Evolutionary conservation across 2,113 vertebrate genomes (phyloP).

Genomic region (Microcebus tavaratra): DNA sequence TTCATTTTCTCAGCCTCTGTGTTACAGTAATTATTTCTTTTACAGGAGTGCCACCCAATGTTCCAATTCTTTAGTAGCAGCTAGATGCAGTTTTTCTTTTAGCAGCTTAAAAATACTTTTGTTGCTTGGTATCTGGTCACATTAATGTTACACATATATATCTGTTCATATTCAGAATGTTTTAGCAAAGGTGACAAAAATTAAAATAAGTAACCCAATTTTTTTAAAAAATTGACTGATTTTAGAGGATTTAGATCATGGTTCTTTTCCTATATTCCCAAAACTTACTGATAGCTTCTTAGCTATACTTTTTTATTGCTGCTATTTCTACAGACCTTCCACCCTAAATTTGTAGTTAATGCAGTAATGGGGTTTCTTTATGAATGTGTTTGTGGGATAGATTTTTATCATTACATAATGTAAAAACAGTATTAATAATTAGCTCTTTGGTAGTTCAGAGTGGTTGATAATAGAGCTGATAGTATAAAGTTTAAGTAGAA

Average conservation of each 20-base stretch:
- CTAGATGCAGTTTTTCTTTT: not conserved
- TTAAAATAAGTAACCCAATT: not conserved
- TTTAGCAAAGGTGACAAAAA: not conserved
- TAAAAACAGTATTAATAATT: not conserved
- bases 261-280: not conserved
- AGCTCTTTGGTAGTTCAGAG: not conserved
- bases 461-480: not conserved
- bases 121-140: not conserved
- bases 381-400: not conserved
- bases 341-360: not conserved
- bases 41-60: conserved; percentile 40
- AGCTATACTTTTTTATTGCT: not conserved
- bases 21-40: conserved; percentile 23
- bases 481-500: not conserved
- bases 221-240: not conserved
- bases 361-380: not conserved
- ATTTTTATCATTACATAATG: not conserved
- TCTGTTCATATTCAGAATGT: not conserved
- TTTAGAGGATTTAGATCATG: not conserved
- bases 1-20: not conserved
- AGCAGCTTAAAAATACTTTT: not conserved
- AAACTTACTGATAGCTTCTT: not conserved
- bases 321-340: not conserved
- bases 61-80: conserved; percentile 32
- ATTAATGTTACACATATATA: not conserved